Conservation (phyloP, 1,140 invertebrate genomes). For the Neomicropteryx cornuta region DNA sequence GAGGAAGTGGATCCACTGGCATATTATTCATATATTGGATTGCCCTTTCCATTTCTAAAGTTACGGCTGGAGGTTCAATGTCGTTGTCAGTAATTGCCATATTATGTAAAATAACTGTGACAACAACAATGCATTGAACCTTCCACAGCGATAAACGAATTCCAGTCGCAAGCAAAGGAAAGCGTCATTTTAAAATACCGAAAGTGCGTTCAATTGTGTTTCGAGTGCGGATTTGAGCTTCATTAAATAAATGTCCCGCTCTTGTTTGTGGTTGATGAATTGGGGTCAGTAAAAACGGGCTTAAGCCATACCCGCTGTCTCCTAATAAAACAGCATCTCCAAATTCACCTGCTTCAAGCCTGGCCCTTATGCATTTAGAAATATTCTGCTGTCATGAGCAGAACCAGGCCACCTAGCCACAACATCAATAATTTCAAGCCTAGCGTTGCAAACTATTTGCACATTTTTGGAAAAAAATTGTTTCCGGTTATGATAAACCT, state of each 20-base stretch:
- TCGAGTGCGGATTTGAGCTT: slow-evolving; percentile 22
- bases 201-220: slow-evolving; percentile 22
- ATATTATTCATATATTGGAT: too few species aligned
- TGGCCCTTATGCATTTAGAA: slow-evolving; percentile 14
- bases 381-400: slow-evolving; percentile 25
- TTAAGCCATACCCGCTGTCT: too few species aligned
- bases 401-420: slow-evolving; percentile 27
- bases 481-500: slow-evolving; percentile 31
- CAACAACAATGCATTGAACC: background rate
- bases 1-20: too few species aligned
- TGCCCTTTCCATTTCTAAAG: too few species aligned
- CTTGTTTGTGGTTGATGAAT: slow-evolving; percentile 14
- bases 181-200: background rate
- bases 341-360: slow-evolving; percentile 16
- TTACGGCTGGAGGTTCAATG: too few species aligned
- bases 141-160: background rate
- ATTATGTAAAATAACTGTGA: too few species aligned
- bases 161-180: background rate
- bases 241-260: slow-evolving; percentile 20
- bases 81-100: too few species aligned
- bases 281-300: slow-evolving; percentile 18
- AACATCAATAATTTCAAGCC: slow-evolving; percentile 24
- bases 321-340: slow-evolving; percentile 5
- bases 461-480: slow-evolving; percentile 31
- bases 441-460: slow-evolving; percentile 25